Percentiles rank a stretch among this genome's conserved stretches.
These are phyloP conservation scores for Pherbina coryleti DNA, from an alignment of 2,888 invertebrate genomes.

Conservation along the genomic window DNA sequence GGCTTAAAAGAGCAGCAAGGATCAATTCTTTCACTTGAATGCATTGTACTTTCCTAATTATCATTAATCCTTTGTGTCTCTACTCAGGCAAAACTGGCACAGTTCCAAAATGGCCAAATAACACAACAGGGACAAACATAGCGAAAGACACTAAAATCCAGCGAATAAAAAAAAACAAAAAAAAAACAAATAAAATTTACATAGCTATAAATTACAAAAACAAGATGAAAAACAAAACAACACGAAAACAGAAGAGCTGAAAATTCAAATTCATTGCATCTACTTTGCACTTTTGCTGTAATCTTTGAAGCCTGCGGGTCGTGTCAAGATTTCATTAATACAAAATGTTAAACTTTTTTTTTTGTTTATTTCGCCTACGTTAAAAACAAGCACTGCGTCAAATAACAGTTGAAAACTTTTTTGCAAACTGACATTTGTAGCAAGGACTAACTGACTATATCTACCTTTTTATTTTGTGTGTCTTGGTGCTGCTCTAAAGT, in stretches of 20 bases:
- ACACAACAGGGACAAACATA: too few species aligned
- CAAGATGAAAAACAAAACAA: not conserved
- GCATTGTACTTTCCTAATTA: too few species aligned
- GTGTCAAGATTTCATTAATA: constrained; percentile 62
- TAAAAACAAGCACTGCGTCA: not conserved
- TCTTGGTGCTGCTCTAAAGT: constrained; percentile 1
- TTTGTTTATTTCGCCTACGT: constrained; percentile 29
- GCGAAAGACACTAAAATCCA: too few species aligned
- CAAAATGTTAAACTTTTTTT: constrained; percentile 46
- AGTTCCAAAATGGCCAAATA: too few species aligned
- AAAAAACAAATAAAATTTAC: too few species aligned
- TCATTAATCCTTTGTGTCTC: too few species aligned
- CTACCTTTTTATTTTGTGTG: not conserved
- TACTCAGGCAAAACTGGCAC: too few species aligned
- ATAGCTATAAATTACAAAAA: too few species aligned
- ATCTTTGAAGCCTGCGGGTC: constrained; percentile 42
- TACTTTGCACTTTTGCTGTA: constrained; percentile 50
- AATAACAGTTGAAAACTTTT: not conserved
- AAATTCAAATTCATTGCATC: constrained; percentile 57
- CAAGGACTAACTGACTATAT: constrained; percentile 1
- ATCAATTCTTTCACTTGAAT: too few species aligned
- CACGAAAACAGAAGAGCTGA: not conserved
- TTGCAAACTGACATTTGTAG: constrained; percentile 20
- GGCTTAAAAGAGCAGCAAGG: too few species aligned
- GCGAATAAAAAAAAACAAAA: too few species aligned